Base-by-base conservation (phyloP, 2,797 vertebrate genomes). In the Schizopygopsis malacanthus region DNA sequence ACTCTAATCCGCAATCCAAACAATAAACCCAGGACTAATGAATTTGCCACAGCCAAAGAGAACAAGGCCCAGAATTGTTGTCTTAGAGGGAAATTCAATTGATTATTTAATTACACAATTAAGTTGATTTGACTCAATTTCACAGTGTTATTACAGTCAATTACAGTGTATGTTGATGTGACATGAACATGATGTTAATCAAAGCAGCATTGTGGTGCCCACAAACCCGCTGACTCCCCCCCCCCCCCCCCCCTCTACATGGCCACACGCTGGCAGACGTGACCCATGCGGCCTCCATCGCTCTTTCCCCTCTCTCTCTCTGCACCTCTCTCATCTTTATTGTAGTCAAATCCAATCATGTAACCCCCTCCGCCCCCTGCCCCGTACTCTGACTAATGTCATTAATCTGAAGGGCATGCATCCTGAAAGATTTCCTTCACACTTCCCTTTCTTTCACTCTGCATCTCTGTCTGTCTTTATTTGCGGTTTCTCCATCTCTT, bases 141-240 rank as follows among this genome's bases (percentile, higher is more conserved):
- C n/a, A n/a, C n/a, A n/a, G n/a, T n/a, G n/a, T n/a, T n/a, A n/a
- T n/a, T n/a, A n/a, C n/a, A n/a, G n/a, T n/a, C n/a, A n/a, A n/a
- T n/a, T n/a, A n/a, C 67, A 81, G 73, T 80, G 80, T 85, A 83
- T 81, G 71, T 79, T 87, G 80, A 79, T 77, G 83, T 87, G 87
- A 89, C 83, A 16, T 72, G 77, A 71, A 89, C 20, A 79, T 81
- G 56, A 84, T 87, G 81, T 87, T 88, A 87, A 89, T 89, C 87
- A 88, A 82, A 88, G 77, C 81, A 79, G 59, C 85, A 85, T 82
- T 65, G 33, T 84, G 78, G 33, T 67, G 70, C 79, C 84, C 85
- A 28, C 28, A 28, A 28, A 28, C 28, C 28, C 28, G 28, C 28
- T 28, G 28, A 28, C 28, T 28, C 28, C 2, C 2, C 70, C 81